Evolutionary conservation across 2,797 vertebrate species (phyloP), one percentile per base, ranked within the genome.

Genomic region (Dallia pectoralis): DNA sequence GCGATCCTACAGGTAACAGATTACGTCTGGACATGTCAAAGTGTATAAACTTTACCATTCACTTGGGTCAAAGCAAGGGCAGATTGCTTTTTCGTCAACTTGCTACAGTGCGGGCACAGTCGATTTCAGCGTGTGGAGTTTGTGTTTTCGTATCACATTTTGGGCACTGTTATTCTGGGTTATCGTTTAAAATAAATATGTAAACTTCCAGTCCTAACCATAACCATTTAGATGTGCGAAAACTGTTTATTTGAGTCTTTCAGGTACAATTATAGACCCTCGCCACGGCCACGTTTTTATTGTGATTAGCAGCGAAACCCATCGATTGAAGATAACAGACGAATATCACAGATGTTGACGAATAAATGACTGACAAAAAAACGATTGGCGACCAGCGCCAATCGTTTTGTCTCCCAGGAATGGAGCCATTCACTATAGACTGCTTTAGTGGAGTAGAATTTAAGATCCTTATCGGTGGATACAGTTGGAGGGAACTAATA

Each of bases 291-390:
- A 80, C 73, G 76, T 72, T 70, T 76, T 73, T 71, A 62, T 79
- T 68, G 48, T 82, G 77, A 84, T 86, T 87, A 83, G 70, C 79
- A 81, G 80, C 81, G 75, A 70, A 74, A 71, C 67, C 49, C 72
- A 89, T 90, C 87, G 73, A 85, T 89, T 79, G 30, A 79, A 85
- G 89, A 87, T 86, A 85, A 86, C 84, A 73, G 74, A 67, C 77
- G 74, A 73, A 88, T 74, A 79, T 69, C 30, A 74, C n/a, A n/a
- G n/a, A n/a, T n/a, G n/a, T n/a, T n/a, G n/a, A n/a, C n/a, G n/a
- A n/a, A n/a, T n/a, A n/a, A n/a, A n/a, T n/a, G n/a, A n/a, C n/a
- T n/a, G n/a, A n/a, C n/a, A n/a, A n/a, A n/a, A n/a, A n/a, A n/a
- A n/a, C n/a, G n/a, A n/a, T n/a, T n/a, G 36, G 30, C 69, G 78